Conservation (phyloP, 2,113 vertebrate species). For the Hippopotamus amphibius region DNA sequence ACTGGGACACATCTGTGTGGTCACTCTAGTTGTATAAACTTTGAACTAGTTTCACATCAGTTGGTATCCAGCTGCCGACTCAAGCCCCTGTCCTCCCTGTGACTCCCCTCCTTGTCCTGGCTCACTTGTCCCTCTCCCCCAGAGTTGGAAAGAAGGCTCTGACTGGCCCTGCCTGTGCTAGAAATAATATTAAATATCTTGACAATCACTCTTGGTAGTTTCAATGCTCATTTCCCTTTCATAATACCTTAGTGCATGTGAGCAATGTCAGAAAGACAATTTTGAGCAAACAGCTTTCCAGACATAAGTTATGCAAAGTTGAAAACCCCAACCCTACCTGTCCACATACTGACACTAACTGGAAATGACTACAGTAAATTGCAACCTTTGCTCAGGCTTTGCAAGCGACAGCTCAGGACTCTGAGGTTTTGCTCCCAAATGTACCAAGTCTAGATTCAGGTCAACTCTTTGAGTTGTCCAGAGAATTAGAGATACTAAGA, state of each 20-base stretch:
- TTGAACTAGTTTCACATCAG: neutral
- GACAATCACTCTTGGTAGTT: neutral
- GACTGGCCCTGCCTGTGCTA: neutral
- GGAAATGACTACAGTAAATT: neutral
- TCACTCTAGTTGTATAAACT: neutral
- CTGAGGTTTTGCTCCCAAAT: neutral
- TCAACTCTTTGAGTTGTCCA: neutral
- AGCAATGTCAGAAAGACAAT: neutral
- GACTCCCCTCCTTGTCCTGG: neutral
- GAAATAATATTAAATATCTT: neutral
- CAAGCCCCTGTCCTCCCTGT: neutral
- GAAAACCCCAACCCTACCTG: neutral
- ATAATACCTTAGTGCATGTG: neutral
- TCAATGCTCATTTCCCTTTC: neutral
- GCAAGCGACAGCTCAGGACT: neutral
- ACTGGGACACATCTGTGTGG: no score
- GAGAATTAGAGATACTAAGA: neutral
- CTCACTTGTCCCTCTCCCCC: accelerated
- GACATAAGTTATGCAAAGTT: neutral
- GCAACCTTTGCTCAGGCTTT: conserved; percentile 4
- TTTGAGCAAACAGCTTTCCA: neutral
- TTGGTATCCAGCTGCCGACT: neutral
- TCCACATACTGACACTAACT: neutral
- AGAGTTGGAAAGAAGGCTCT: neutral
- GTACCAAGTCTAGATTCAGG: neutral